Evolutionary conservation across 2,113 vertebrate species (phyloP).

Genomic region (Malurus elegans): DNA sequence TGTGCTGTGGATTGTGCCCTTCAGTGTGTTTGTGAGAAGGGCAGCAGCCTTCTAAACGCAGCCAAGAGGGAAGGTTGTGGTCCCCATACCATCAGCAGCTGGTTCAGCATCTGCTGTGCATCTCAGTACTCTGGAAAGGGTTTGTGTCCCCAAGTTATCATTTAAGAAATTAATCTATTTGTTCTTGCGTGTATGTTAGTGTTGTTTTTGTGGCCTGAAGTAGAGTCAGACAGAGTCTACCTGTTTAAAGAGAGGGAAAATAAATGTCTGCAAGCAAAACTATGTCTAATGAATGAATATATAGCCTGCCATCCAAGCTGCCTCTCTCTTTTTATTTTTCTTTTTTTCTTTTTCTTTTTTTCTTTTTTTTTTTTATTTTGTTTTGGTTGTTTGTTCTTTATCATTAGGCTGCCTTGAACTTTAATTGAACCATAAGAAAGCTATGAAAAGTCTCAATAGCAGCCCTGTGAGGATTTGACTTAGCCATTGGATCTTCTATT

Average conservation of each 20-base stretch:
- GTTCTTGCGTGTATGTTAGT: background rate
- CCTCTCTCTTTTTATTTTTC: background rate
- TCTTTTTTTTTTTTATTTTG: background rate
- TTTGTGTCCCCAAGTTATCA: background rate
- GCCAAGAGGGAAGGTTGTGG: background rate
- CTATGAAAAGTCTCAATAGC: conserved; percentile 40
- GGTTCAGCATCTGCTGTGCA: background rate
- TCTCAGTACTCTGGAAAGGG: background rate
- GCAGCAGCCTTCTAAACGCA: background rate
- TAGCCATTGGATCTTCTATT: conserved; percentile 45
- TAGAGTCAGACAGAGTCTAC: background rate
- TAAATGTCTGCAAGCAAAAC: background rate
- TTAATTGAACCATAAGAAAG: conserved; percentile 60
- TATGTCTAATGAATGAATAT: background rate
- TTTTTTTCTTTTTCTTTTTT: background rate
- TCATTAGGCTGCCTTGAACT: conserved; percentile 63
- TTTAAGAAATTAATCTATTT: background rate
- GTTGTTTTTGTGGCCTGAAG: background rate
- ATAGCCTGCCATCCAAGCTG: background rate
- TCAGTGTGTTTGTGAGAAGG: background rate
- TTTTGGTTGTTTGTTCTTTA: background rate
- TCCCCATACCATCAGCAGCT: background rate
- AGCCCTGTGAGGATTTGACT: conserved; percentile 31
- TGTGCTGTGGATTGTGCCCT: background rate
- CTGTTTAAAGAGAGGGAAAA: background rate